Conservation (phyloP, 2,888 invertebrate species). For the Andrena praecox region DNA sequence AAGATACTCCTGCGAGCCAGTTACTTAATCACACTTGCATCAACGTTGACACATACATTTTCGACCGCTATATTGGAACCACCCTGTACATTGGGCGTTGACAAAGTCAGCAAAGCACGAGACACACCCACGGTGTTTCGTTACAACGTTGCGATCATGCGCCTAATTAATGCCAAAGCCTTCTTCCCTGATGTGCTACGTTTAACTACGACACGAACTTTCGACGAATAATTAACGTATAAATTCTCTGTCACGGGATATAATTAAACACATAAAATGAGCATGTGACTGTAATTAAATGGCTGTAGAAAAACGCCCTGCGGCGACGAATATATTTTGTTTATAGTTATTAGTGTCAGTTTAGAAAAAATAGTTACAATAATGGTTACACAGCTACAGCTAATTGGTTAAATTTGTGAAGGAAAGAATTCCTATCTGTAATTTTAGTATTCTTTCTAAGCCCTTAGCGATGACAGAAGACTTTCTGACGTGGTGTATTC, state of each 20-base stretch:
- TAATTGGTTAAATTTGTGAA: too few relatives aligned
- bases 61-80: background rate
- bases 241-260: background rate
- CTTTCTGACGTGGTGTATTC: too few relatives aligned
- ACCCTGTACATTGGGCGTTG: background rate
- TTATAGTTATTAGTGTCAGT: too few relatives aligned
- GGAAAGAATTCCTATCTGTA: too few relatives aligned
- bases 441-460: too few relatives aligned
- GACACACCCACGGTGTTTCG: constrained; percentile 41
- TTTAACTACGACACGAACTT: background rate
- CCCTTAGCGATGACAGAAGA: too few relatives aligned
- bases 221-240: constrained; percentile 6
- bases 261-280: background rate
- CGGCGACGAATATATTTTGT: background rate
- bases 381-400: too few relatives aligned
- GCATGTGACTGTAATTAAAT: background rate
- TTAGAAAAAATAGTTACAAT: too few relatives aligned
- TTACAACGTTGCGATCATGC: constrained; percentile 23
- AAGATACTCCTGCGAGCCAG: too few relatives aligned
- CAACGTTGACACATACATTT: too few relatives aligned
- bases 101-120: background rate
- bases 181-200: constrained; percentile 11
- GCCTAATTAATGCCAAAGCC: constrained; percentile 35
- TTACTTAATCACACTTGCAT: too few relatives aligned
- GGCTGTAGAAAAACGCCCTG: background rate